Evolutionary conservation across 2,113 vertebrate species (phyloP).

Genomic region (Mesitornis unicolor): DNA sequence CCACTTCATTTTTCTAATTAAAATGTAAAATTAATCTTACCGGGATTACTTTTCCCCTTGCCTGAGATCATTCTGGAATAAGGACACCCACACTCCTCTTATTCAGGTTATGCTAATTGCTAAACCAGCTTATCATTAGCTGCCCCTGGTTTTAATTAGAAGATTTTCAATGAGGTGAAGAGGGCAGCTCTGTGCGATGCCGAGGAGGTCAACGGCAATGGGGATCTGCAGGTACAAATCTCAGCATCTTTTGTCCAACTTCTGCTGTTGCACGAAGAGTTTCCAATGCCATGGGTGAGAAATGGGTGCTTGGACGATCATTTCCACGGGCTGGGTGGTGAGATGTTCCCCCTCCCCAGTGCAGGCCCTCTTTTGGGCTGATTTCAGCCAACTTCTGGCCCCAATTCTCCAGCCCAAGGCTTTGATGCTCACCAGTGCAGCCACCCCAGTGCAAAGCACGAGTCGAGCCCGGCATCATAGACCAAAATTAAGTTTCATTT

Average conservation of each 20-base stretch:
- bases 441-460: not conserved
- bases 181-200: not conserved
- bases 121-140: not conserved
- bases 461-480: not conserved
- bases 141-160: not conserved
- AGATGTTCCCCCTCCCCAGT: not conserved
- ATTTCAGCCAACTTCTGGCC: not conserved
- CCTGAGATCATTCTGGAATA: not conserved
- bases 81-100: not conserved
- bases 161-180: not conserved
- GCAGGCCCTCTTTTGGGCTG: not conserved
- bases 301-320: rapidly evolving
- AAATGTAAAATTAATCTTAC: not conserved
- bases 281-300: not conserved
- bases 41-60: not conserved
- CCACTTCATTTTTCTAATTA: not conserved
- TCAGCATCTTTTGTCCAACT: not conserved
- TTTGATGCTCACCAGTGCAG: not conserved
- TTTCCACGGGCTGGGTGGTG: not conserved
- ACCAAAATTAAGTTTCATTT: not conserved
- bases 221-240: too few relatives aligned
- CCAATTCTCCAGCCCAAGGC: not conserved
- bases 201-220: not conserved
- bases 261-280: not conserved
- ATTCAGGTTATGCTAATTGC: not conserved